Conservation (phyloP, 2,113 vertebrate genomes). For the Panthera leo region DNA sequence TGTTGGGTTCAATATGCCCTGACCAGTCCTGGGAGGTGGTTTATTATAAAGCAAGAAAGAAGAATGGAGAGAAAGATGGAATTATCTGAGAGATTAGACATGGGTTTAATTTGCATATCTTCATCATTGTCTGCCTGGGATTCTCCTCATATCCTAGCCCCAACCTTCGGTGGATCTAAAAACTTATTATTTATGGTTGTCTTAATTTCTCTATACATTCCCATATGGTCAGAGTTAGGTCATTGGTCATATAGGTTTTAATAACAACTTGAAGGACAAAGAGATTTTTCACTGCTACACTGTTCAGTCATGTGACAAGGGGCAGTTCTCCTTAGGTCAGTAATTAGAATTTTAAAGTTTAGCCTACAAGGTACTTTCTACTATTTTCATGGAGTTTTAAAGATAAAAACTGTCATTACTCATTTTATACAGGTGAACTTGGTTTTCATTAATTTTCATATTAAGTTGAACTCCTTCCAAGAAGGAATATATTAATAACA, state of each 20-base stretch:
- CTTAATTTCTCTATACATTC: neutral
- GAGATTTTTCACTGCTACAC: neutral
- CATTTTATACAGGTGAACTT: neutral
- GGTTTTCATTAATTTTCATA: neutral
- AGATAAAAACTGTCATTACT: neutral
- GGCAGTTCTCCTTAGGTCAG: neutral
- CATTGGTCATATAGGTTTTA: neutral
- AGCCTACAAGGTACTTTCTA: neutral
- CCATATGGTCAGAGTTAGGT: neutral
- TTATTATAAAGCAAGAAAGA: neutral
- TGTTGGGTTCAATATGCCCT: neutral
- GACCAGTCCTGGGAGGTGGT: neutral
- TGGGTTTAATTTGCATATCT: neutral
- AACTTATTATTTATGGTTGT: neutral
- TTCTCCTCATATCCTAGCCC: neutral
- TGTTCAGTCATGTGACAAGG: neutral
- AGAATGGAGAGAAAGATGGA: neutral
- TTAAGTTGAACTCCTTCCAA: neutral
- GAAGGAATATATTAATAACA: conserved; percentile 4
- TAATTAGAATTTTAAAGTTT: neutral
- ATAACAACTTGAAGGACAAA: conserved; percentile 20
- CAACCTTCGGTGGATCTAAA: neutral
- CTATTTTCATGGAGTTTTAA: conserved; percentile 14
- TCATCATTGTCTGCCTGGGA: neutral
- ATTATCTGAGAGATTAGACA: neutral